phyloP scores from a whole-genome alignment of 2,113 vertebrate genomes.

The Hypocryptadius cinnamomeus region DNA sequence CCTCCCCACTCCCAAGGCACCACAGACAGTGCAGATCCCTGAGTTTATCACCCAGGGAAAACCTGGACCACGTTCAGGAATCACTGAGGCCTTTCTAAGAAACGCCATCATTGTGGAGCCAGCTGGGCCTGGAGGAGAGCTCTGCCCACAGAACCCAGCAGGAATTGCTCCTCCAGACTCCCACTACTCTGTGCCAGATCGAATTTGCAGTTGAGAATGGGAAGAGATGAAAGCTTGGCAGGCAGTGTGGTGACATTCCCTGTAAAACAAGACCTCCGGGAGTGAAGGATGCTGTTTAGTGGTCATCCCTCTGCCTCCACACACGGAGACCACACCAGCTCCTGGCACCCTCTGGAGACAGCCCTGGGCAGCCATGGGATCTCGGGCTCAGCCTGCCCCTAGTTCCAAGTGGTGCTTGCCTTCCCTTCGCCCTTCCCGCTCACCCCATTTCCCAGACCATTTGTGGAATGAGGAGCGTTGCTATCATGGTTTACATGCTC shows the following conservation, averaged over 20 bases:
- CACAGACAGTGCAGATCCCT: neutral
- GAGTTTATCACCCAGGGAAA: neutral
- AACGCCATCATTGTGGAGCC: neutral
- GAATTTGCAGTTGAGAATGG: neutral
- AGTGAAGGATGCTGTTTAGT: neutral
- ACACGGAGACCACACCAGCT: neutral
- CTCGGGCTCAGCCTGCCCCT: neutral
- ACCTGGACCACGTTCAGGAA: neutral
- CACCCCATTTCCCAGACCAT: neutral
- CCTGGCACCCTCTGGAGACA: neutral
- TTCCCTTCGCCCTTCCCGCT: neutral
- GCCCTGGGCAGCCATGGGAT: neutral
- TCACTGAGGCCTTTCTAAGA: neutral
- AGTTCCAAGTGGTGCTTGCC: neutral
- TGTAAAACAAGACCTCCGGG: neutral
- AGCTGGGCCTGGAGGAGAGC: neutral
- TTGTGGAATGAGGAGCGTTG: slow-evolving; percentile 29
- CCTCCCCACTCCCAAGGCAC: neutral
- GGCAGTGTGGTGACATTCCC: neutral
- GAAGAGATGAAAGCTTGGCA: neutral
- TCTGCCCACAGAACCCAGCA: neutral
- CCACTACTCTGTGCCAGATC: neutral
- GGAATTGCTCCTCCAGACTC: neutral
- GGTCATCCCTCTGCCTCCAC: neutral
- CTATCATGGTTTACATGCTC: slow-evolving; percentile 28